Evolutionary conservation across 2,113 vertebrate genomes (phyloP).

Genomic region (Leucoraja erinaceus): DNA sequence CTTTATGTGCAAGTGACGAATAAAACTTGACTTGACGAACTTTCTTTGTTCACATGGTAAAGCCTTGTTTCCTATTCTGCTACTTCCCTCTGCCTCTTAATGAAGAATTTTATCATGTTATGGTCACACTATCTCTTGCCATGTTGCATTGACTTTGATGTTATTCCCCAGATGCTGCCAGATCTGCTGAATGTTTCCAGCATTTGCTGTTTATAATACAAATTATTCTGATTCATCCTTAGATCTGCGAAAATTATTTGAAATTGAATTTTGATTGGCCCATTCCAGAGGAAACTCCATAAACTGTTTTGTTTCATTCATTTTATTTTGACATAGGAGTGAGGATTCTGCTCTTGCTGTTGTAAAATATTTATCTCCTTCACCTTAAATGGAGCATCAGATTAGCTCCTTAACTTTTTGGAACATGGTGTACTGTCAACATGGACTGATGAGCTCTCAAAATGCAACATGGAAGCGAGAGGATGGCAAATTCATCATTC

Average conservation of each 20-base stretch:
- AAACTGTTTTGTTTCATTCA: not conserved
- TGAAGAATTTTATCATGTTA: too few relatives aligned
- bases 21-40: too few relatives aligned
- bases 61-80: too few relatives aligned
- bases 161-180: too few relatives aligned
- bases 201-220: not conserved
- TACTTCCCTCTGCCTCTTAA: too few relatives aligned
- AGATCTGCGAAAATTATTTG: not conserved
- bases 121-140: too few relatives aligned
- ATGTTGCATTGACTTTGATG: too few relatives aligned
- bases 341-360: not conserved
- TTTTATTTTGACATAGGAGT: not conserved
- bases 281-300: not conserved
- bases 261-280: not conserved
- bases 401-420: not conserved
- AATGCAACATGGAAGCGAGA: slow-evolving; percentile 9
- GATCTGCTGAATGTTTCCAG: not conserved
- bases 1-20: too few relatives aligned
- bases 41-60: too few relatives aligned
- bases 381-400: not conserved
- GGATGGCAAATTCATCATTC: not conserved
- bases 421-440: not conserved
- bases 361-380: not conserved
- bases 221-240: not conserved
- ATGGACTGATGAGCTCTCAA: slow-evolving; percentile 17